phyloP scores from a whole-genome alignment of 1,140 invertebrate genomes.

The Pseudachorutes palmiensis region DNA sequence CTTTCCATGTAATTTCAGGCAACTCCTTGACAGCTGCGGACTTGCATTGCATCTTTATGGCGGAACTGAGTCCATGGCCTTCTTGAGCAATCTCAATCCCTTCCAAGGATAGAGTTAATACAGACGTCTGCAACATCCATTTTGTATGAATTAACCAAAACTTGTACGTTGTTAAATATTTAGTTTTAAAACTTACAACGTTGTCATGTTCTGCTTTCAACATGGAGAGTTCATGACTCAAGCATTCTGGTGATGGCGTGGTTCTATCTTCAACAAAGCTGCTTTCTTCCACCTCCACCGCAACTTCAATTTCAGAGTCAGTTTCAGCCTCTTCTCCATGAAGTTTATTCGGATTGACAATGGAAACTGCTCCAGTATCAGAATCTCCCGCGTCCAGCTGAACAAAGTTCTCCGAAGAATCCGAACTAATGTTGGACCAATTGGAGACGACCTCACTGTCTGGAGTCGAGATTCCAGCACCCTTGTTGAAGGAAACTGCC shows the following conservation, averaged over 20 bases:
- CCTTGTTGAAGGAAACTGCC: slow-evolving; percentile 27
- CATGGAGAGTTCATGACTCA: slow-evolving; percentile 1
- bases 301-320: slow-evolving; percentile 58
- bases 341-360: background rate
- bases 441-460: slow-evolving; percentile 35
- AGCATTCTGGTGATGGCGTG: slow-evolving; percentile 40
- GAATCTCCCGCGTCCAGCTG: slow-evolving; percentile 22
- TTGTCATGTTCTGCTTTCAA: slow-evolving; percentile 17
- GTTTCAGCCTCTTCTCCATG: slow-evolving; percentile 30
- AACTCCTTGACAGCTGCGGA: slow-evolving; percentile 71
- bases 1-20: slow-evolving; percentile 79
- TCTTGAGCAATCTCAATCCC: slow-evolving; percentile 75
- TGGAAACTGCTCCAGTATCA: background rate
- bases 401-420: slow-evolving; percentile 32
- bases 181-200: slow-evolving; percentile 14
- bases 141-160: slow-evolving; percentile 15
- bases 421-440: slow-evolving; percentile 31
- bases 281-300: slow-evolving; percentile 70
- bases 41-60: slow-evolving; percentile 65
- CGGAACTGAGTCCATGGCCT: slow-evolving; percentile 61
- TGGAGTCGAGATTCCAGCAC: slow-evolving; percentile 30
- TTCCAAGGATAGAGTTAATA: slow-evolving; percentile 69
- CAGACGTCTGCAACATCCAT: slow-evolving; percentile 41
- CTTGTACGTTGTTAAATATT: background rate
- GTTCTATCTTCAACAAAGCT: slow-evolving; percentile 41